phyloP scores from a whole-genome alignment of 2,888 invertebrate species.

The Spisula subtruncata region DNA sequence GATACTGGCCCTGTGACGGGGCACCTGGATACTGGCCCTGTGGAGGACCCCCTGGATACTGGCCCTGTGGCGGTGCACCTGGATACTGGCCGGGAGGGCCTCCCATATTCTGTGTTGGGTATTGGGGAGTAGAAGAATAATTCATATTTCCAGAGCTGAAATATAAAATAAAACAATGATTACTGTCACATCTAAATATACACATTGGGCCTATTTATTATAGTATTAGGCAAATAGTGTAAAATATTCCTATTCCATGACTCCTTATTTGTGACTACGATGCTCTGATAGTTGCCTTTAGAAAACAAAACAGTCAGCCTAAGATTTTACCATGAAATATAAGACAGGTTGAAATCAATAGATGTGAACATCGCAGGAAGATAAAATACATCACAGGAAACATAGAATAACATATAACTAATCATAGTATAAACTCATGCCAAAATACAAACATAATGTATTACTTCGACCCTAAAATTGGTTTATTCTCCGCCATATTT shows the following conservation, averaged over 20 bases:
- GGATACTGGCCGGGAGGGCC: conserved; percentile 59
- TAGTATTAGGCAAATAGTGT: too few relatives aligned
- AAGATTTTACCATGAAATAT: background rate
- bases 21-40: conserved; percentile 41
- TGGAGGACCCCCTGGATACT: conserved; percentile 44
- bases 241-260: too few relatives aligned
- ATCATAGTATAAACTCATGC: background rate
- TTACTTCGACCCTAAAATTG: conserved; percentile 47
- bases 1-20: conserved; percentile 35
- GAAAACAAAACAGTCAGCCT: background rate
- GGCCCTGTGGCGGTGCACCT: conserved; percentile 58
- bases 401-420: too few relatives aligned
- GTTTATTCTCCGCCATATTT: conserved; percentile 48
- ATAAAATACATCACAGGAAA: background rate
- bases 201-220: too few relatives aligned
- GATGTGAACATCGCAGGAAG: background rate
- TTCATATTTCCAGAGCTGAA: conserved; percentile 37
- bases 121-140: conserved; percentile 5
- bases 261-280: too few relatives aligned
- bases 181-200: too few relatives aligned
- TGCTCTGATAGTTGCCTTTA: background rate
- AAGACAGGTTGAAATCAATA: too few relatives aligned
- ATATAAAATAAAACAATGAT: background rate
- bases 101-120: conserved; percentile 39
- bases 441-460: background rate